A percentile compares a stretch with the other conserved stretches of the same genome.
Conservation (phyloP, 2,888 invertebrate genomes). For the Ectobius pallidus region DNA sequence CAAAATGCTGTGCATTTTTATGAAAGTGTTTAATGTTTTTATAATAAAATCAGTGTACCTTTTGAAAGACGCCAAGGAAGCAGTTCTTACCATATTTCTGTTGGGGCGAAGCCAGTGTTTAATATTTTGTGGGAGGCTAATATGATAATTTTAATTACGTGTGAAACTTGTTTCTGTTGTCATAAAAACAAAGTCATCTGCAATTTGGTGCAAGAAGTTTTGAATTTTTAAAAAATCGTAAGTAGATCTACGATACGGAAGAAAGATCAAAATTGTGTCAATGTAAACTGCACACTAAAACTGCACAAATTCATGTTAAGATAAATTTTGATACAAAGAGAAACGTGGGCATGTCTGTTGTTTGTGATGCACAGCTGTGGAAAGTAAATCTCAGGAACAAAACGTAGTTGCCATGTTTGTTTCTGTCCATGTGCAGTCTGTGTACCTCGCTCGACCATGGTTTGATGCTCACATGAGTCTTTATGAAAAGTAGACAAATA, state of each 20-base stretch:
- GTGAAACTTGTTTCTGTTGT: constrained; percentile 1
- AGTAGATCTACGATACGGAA: background rate
- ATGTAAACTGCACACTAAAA: constrained; percentile 27
- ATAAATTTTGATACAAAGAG: constrained; percentile 28
- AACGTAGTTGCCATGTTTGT: constrained; percentile 40
- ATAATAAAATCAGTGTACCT: too few species aligned
- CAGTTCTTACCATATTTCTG: background rate
- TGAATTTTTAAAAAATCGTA: background rate
- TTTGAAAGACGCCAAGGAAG: constrained; percentile 1
- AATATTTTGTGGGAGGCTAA: constrained; percentile 16
- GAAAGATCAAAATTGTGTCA: constrained; percentile 15
- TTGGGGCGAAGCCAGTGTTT: constrained; percentile 30
- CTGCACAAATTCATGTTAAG: constrained; percentile 16
- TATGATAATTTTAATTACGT: constrained; percentile 4
- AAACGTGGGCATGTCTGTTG: constrained; percentile 28
- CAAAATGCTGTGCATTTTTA: background rate
- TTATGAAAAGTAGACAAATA: constrained; percentile 38
- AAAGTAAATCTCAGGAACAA: constrained; percentile 41
- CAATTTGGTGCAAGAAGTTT: constrained; percentile 6
- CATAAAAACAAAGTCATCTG: constrained; percentile 8
- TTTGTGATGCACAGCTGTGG: constrained; percentile 36
- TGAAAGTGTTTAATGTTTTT: background rate
- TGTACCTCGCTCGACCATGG: constrained; percentile 36
- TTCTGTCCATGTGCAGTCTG: constrained; percentile 36
- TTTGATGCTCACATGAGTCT: constrained; percentile 37